These are phyloP conservation scores for Propithecus perrieri DNA, from an alignment of 2,797 vertebrate genomes.

Conservation along the genomic window DNA sequence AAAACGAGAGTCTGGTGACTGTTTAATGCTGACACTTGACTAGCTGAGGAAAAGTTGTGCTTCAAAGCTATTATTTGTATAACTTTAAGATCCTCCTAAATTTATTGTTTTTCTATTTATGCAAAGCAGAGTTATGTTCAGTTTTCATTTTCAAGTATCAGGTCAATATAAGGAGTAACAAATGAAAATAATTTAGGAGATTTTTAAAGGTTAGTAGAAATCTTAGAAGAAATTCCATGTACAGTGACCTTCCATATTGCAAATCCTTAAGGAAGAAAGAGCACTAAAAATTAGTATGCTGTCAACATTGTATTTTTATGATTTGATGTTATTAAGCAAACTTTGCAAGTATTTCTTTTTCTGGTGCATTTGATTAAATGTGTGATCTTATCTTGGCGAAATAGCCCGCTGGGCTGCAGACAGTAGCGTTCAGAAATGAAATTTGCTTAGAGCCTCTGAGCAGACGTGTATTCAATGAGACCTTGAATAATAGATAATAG, in stretches of 20 bases:
- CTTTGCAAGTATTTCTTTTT: slow-evolving; percentile 81
- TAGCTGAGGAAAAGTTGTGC: neutral
- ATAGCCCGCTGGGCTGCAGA: slow-evolving; percentile 82
- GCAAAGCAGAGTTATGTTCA: slow-evolving; percentile 1
- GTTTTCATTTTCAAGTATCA: slow-evolving; percentile 42
- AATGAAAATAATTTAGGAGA: slow-evolving; percentile 58
- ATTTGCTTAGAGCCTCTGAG: slow-evolving; percentile 85
- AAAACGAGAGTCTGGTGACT: neutral
- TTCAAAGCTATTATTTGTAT: neutral
- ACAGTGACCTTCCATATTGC: slow-evolving; percentile 78
- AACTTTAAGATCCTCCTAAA: neutral
- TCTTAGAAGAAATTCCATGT: slow-evolving; percentile 67
- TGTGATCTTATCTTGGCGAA: slow-evolving; percentile 85
- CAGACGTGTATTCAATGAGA: slow-evolving; percentile 85
- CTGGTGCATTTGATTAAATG: slow-evolving; percentile 85
- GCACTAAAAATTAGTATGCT: slow-evolving; percentile 82
- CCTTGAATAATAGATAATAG: slow-evolving; percentile 84
- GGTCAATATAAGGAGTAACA: slow-evolving; percentile 60
- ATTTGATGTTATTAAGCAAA: slow-evolving; percentile 84
- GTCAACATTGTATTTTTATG: slow-evolving; percentile 80
- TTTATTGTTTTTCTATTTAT: neutral
- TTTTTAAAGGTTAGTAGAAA: slow-evolving; percentile 75
- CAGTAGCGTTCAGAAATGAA: slow-evolving; percentile 85
- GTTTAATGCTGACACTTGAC: neutral
- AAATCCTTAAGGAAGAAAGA: slow-evolving; percentile 81